Evolutionary conservation across 2,888 invertebrate species (phyloP).

Genomic region (Eurois occulta): DNA sequence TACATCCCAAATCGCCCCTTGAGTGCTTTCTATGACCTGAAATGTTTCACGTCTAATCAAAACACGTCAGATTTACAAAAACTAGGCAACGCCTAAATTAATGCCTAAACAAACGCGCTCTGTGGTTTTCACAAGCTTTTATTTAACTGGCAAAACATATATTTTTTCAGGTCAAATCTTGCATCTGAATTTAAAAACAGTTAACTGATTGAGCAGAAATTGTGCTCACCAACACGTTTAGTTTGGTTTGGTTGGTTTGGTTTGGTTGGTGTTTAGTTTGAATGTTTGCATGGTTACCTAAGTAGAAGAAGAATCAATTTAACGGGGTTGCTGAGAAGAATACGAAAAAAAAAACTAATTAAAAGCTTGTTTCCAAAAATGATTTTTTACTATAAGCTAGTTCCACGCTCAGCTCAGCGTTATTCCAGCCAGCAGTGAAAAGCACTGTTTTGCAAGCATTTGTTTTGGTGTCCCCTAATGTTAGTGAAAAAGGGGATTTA

Average conservation of each 20-base stretch:
- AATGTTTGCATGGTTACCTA: background rate
- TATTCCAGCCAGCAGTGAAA: background rate
- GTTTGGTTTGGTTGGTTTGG: too few species aligned
- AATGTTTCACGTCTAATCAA: slow-evolving; percentile 46
- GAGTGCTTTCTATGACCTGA: slow-evolving; percentile 90
- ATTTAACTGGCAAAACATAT: background rate
- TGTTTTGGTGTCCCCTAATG: background rate
- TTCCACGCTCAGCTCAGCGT: background rate
- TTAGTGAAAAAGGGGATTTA: background rate
- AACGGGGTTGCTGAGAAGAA: too few species aligned
- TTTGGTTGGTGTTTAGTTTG: too few species aligned
- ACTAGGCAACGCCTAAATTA: background rate
- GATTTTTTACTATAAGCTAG: background rate
- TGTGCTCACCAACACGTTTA: background rate
- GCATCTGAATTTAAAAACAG: background rate
- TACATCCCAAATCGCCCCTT: slow-evolving; percentile 92
- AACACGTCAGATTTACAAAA: background rate
- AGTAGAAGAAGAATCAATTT: too few species aligned
- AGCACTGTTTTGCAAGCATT: background rate
- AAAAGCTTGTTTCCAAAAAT: too few species aligned
- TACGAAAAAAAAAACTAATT: too few species aligned
- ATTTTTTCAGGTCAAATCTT: background rate
- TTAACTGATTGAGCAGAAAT: background rate
- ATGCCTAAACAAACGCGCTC: background rate
- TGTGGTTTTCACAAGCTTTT: background rate